A percentile compares a stretch with the other conserved stretches of the same genome.
Conservation (phyloP, 2,113 vertebrate species). For the Sakesphorus luctuosus region DNA sequence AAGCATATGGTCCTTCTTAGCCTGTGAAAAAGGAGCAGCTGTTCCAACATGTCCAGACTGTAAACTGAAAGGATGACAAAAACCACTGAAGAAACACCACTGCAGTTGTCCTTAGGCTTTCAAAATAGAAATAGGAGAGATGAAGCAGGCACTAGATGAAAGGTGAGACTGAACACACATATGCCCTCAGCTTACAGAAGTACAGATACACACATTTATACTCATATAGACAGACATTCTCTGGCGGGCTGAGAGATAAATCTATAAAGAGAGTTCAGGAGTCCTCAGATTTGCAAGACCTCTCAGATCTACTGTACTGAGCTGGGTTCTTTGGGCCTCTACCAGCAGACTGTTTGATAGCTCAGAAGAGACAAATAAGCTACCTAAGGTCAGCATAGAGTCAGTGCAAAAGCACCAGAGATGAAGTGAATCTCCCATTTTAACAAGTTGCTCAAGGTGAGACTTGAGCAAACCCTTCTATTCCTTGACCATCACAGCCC, state of each 20-base stretch:
- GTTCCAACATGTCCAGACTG: not conserved
- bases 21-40: conserved; percentile 29
- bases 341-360: not conserved
- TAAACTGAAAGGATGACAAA: conserved; percentile 1
- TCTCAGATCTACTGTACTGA: not conserved
- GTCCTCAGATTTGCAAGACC: not conserved
- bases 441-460: not conserved
- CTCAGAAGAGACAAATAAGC: not conserved
- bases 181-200: not conserved
- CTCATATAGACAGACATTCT: not conserved
- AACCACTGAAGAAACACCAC: conserved; percentile 13
- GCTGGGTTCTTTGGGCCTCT: not conserved
- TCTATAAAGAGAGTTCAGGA: not conserved
- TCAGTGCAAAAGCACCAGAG: not conserved
- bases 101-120: not conserved
- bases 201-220: not conserved
- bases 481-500: not conserved
- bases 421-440: not conserved
- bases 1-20: not conserved
- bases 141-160: not conserved
- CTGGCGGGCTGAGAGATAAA: not conserved
- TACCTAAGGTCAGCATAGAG: not conserved
- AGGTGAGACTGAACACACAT: not conserved
- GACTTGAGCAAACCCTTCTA: not conserved
- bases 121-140: not conserved